Base-by-base conservation (phyloP, 2,888 invertebrate genomes). In the Podotricha telesiphe region DNA sequence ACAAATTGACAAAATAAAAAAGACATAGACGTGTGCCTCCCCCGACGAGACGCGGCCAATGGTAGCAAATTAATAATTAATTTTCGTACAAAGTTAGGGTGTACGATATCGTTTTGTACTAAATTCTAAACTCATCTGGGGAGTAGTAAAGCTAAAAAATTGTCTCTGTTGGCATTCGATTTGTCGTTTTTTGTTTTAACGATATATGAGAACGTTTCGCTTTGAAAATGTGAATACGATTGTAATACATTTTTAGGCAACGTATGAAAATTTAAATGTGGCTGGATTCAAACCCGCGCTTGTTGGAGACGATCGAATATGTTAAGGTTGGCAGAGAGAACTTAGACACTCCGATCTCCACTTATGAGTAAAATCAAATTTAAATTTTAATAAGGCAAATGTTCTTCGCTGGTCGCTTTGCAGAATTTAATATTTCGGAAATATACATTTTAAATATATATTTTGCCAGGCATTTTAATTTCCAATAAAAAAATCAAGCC, bases 31-130 rank as follows among this genome's bases (percentile, higher is more conserved):
- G 83, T 82, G 80, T 82, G 59, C 45, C 22, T 59, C 81, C 80
- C 59, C 28, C 59, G 45, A 17, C 34, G 58, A 53, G 83, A 84
- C 79, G 78, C 78, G 81, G 80, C 84, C 83, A 82, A 85, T 86
- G 87, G 86, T 82, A 86, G 87, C 89, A 89, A 89, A 91, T 91
- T 92, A 91, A 91, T 91, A 84, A 91, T 91, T 91, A 91, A 91
- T 91, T 92, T 89, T 84, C 85, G 81, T 87, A 84, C 82, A 79
- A 84, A 86, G 84, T 85, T 83, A 81, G 85, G 83, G 83, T 81
- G 85, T 84, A 83, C 83, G 83, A 85, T 84, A 82, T 84, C 86
- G 87, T 88, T 88, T 89, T 88, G 88, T 88, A 87, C 81, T 76
- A 84, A 88, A 88, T 88, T 86, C 85, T 82, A 87, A 86, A 87